These are phyloP conservation scores for Archocentrus centrarchus DNA, from an alignment of 2,113 vertebrate species.

Conservation along the genomic window DNA sequence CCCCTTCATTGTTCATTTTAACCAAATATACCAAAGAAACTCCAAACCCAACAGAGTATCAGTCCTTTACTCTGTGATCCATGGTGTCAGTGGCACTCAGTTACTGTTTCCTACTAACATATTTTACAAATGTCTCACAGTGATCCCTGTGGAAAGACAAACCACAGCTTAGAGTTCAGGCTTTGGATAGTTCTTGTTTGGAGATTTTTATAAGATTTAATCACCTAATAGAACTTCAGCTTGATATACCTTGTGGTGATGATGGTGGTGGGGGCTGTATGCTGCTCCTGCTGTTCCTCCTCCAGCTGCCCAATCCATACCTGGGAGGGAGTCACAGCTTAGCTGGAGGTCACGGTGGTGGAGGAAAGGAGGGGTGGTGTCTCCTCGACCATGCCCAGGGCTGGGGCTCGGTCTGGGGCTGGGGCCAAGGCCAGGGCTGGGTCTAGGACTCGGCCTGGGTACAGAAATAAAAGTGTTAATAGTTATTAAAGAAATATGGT, in stretches of 20 bases:
- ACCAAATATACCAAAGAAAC: not conserved
- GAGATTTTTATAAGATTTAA: not conserved
- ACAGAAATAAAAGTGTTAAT: not conserved
- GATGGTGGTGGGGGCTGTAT: constrained; percentile 50
- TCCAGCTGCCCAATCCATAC: constrained; percentile 41
- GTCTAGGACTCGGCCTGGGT: constrained; percentile 51
- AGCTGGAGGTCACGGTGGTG: constrained; percentile 81
- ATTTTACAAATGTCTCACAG: not conserved
- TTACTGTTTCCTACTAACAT: not conserved
- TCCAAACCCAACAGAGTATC: not conserved
- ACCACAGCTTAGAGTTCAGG: not conserved
- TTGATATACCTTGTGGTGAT: constrained; percentile 45
- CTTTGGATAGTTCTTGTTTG: no score
- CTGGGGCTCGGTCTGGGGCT: constrained; percentile 42
- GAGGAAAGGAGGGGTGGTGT: constrained; percentile 59
- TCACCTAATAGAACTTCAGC: not conserved
- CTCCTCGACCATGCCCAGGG: constrained; percentile 34
- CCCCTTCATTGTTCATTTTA: not conserved
- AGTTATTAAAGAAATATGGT: no score
- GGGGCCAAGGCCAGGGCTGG: constrained; percentile 1
- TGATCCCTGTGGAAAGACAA: not conserved
- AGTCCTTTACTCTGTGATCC: not conserved
- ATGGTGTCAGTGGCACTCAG: not conserved
- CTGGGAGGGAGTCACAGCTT: constrained; percentile 81
- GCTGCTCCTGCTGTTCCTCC: constrained; percentile 9